A percentile compares a stretch with the other conserved stretches of the same genome.
These are phyloP conservation scores for Hirtodrosophila histrioides DNA, from an alignment of 2,888 invertebrate species.

Conservation along the genomic window DNA sequence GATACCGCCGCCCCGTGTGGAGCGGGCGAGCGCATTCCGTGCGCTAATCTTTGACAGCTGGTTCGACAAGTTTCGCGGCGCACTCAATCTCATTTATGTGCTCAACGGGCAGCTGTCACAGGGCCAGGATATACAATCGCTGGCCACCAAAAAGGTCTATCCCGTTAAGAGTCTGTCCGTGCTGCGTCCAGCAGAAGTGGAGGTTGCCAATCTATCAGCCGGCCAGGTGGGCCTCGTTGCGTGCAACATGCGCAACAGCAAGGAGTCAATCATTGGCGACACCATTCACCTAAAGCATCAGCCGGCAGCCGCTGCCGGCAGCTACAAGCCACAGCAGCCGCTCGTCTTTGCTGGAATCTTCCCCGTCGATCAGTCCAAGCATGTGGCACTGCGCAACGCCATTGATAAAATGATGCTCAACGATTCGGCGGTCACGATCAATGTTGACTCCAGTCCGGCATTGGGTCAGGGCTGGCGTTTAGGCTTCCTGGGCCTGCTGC, in stretches of 20 bases:
- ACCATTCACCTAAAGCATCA: constrained; percentile 87
- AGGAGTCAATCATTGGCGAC: constrained; percentile 91
- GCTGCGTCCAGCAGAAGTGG: constrained; percentile 90
- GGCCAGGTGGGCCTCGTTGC: constrained; percentile 97
- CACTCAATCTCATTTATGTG: constrained; percentile 90
- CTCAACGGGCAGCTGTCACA: constrained; percentile 90
- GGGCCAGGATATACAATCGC: constrained; percentile 91
- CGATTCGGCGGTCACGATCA: constrained; percentile 95
- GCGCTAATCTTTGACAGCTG: constrained; percentile 97
- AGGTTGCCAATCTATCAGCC: constrained; percentile 88
- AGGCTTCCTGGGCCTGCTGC: constrained; percentile 93
- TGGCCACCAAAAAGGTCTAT: constrained; percentile 90
- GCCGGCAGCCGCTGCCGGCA: constrained; percentile 85
- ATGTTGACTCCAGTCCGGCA: constrained; percentile 92
- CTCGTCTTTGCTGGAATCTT: constrained; percentile 94
- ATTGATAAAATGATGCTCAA: constrained; percentile 96
- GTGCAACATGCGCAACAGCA: constrained; percentile 90
- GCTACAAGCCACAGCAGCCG: constrained; percentile 89
- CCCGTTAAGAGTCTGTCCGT: constrained; percentile 92
- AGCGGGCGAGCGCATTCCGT: constrained; percentile 87
- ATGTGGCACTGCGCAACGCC: constrained; percentile 89
- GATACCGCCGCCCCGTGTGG: constrained; percentile 90
- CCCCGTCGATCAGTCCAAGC: constrained; percentile 95
- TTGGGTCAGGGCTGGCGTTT: constrained; percentile 95
- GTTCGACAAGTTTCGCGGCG: constrained; percentile 95